phyloP scores from a whole-genome alignment of 2,888 invertebrate species.

The Autographa gamma region DNA sequence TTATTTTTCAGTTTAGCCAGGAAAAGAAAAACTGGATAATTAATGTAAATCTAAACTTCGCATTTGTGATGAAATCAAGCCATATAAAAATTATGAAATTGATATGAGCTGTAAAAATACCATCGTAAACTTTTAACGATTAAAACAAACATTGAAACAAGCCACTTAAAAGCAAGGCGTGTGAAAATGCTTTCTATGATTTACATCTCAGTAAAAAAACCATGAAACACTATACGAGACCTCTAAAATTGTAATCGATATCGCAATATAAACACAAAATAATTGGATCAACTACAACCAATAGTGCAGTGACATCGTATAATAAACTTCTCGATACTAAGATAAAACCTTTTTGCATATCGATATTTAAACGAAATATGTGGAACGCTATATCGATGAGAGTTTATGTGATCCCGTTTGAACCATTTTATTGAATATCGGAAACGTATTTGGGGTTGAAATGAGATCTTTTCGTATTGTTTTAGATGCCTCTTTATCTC shows the following conservation, averaged over 20 bases:
- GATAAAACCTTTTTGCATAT: constrained; percentile 73
- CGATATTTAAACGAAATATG: constrained; percentile 74
- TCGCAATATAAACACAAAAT: constrained; percentile 23
- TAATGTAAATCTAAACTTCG: too few species aligned
- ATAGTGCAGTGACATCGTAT: constrained; percentile 66
- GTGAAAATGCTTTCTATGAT: constrained; percentile 6
- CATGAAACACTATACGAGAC: constrained; percentile 14
- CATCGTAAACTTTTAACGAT: not conserved
- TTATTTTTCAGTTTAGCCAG: too few species aligned
- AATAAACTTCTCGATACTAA: constrained; percentile 63
- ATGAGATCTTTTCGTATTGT: constrained; percentile 80
- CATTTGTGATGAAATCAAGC: not conserved
- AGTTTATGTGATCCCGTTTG: constrained; percentile 78
- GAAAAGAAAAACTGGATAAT: too few species aligned
- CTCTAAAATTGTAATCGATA: constrained; percentile 46
- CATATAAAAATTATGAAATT: not conserved
- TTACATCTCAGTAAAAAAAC: constrained; percentile 12
- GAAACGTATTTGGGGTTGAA: constrained; percentile 82
- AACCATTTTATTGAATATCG: constrained; percentile 83
- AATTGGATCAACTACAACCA: constrained; percentile 60
- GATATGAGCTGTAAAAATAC: not conserved
- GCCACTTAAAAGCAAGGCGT: not conserved
- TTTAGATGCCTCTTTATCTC: constrained; percentile 73
- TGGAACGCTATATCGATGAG: constrained; percentile 68
- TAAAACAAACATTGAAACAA: not conserved